Conservation (phyloP, 1,140 invertebrate species). For the Nomia melanderi region DNA sequence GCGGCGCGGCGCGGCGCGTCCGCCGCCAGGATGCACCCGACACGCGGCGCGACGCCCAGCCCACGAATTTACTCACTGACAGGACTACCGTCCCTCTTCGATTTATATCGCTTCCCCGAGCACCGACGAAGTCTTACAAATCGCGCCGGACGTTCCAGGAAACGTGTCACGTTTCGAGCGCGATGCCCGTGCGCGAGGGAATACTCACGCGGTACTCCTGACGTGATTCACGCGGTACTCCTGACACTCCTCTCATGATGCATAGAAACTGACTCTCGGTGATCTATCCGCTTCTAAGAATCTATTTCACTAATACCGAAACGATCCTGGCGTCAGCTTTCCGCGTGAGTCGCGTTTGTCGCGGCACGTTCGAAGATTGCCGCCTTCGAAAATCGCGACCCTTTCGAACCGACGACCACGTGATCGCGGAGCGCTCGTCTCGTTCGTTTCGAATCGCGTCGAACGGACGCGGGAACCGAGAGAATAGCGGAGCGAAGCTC, state of each 20-base stretch:
- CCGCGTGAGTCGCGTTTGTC: too few relatives aligned
- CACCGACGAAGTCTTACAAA: slow-evolving; percentile 10
- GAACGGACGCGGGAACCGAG: neutral
- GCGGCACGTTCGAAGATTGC: too few relatives aligned
- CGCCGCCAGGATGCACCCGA: neutral
- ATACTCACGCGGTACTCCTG: neutral
- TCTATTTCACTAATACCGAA: too few relatives aligned
- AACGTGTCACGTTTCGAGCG: slow-evolving; percentile 7
- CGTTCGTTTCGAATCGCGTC: neutral
- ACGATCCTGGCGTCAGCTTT: too few relatives aligned
- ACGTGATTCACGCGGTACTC: too few relatives aligned
- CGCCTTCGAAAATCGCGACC: too few relatives aligned
- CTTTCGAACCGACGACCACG: slow-evolving; percentile 33
- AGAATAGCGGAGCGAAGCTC: neutral
- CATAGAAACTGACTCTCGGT: too few relatives aligned
- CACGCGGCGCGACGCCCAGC: neutral
- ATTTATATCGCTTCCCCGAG: slow-evolving; percentile 37
- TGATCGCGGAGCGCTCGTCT: slow-evolving; percentile 2
- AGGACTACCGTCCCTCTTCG: neutral
- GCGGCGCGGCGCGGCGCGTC: too few relatives aligned
- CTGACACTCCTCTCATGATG: too few relatives aligned
- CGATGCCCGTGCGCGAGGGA: neutral
- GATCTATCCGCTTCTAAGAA: too few relatives aligned
- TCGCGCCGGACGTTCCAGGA: slow-evolving; percentile 30
- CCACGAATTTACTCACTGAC: slow-evolving; percentile 11